Conservation (phyloP, 2,888 invertebrate genomes). For the Cerastis leucographa region DNA sequence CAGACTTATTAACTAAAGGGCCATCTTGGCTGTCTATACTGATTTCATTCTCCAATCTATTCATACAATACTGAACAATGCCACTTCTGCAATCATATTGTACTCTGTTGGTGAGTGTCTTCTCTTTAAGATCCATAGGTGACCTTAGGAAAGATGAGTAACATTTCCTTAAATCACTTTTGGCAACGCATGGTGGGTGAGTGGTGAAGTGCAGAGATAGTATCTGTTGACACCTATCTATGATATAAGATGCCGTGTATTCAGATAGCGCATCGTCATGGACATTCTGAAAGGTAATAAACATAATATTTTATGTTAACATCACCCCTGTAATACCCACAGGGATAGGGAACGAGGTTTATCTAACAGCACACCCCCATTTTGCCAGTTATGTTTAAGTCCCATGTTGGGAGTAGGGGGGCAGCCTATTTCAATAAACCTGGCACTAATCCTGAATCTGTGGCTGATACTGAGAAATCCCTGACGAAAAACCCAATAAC, state of each 20-base stretch:
- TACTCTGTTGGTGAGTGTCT: constrained; percentile 81
- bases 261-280: constrained; percentile 80
- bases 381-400: neutral
- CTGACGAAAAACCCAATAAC: neutral
- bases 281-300: constrained; percentile 84
- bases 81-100: constrained; percentile 80
- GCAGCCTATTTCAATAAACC: neutral
- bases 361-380: neutral
- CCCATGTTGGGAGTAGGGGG: neutral
- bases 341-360: neutral
- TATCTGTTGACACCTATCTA: constrained; percentile 82
- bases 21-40: constrained; percentile 78
- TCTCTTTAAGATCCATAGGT: constrained; percentile 78
- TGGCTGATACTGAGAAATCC: neutral
- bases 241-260: constrained; percentile 74
- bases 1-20: constrained; percentile 79
- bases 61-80: constrained; percentile 84
- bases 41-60: constrained; percentile 83
- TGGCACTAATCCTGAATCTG: neutral
- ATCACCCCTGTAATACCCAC: neutral
- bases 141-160: constrained; percentile 82
- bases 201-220: constrained; percentile 80
- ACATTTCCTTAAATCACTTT: constrained; percentile 78
- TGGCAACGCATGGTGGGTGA: constrained; percentile 83
- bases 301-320: neutral